Conservation (phyloP, 2,888 invertebrate genomes). For the Eupsilia transversa region DNA sequence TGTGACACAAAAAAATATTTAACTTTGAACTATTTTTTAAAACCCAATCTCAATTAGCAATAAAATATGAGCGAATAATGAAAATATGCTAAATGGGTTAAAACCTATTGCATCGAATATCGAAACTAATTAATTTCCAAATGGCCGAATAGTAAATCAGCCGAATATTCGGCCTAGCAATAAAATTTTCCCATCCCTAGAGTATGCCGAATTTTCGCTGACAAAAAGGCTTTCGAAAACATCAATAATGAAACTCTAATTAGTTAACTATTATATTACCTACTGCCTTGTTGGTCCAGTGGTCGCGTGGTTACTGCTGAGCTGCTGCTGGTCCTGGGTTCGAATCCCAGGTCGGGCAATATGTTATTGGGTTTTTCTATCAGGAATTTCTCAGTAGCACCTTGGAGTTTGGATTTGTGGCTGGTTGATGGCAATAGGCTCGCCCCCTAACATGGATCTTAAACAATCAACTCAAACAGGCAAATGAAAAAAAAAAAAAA, state of each 20-base stretch:
- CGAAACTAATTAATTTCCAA: slow-evolving; percentile 49
- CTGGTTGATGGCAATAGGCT: neutral
- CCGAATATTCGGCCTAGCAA: slow-evolving; percentile 26
- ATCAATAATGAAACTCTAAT: slow-evolving; percentile 3
- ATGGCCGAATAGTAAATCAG: slow-evolving; percentile 44
- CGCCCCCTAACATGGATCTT: neutral
- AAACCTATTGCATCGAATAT: slow-evolving; percentile 17
- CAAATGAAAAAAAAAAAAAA: too few species aligned
- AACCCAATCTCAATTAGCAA: slow-evolving; percentile 16
- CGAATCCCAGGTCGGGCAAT: neutral
- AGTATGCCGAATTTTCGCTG: slow-evolving; percentile 15
- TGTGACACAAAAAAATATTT: too few species aligned
- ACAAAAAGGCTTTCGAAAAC: slow-evolving; percentile 9
- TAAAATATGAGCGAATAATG: slow-evolving; percentile 21
- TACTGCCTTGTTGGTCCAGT: neutral
- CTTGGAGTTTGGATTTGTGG: neutral
- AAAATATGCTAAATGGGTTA: slow-evolving; percentile 21
- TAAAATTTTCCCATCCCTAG: slow-evolving; percentile 33
- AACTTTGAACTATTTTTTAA: neutral
- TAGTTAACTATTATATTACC: neutral
- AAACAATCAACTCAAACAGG: too few species aligned
- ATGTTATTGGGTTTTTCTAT: neutral
- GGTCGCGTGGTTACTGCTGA: neutral
- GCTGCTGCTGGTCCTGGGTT: neutral
- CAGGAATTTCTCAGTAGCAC: neutral